These are phyloP conservation scores for Sylvicola cinctus DNA, from an alignment of 2,888 invertebrate species.

Conservation along the genomic window DNA sequence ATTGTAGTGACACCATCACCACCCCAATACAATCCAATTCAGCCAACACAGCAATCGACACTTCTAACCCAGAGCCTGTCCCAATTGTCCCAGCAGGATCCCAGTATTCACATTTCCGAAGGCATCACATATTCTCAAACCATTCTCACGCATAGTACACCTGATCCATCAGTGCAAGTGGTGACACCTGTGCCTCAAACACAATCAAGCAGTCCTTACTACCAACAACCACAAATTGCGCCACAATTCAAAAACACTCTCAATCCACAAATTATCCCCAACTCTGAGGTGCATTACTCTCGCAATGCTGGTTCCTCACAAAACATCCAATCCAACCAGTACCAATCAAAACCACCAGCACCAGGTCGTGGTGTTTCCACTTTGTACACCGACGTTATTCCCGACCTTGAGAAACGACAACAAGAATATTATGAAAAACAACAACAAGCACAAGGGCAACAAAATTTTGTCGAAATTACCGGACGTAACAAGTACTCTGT, in stretches of 20 bases:
- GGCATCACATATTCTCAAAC: neutral
- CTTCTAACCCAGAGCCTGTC: neutral
- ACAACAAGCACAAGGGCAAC: slow-evolving; percentile 9
- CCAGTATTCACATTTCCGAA: no score
- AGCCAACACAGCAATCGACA: neutral
- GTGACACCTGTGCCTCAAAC: neutral
- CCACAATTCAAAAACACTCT: neutral
- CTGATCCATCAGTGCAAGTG: neutral
- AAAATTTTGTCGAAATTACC: slow-evolving; percentile 3
- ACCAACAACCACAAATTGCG: neutral
- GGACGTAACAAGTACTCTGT: slow-evolving; percentile 4
- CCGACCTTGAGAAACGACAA: slow-evolving; percentile 16
- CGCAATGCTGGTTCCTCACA: slow-evolving; percentile 19
- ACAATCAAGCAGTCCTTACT: neutral
- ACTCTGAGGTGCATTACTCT: slow-evolving; percentile 17
- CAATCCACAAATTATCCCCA: slow-evolving; percentile 12
- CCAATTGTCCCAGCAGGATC: neutral
- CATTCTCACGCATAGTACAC: neutral
- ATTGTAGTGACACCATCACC: neutral
- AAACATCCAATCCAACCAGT: neutral
- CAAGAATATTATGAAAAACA: slow-evolving; percentile 6
- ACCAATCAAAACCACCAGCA: neutral
- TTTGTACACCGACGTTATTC: slow-evolving; percentile 22
- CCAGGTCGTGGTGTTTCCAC: slow-evolving; percentile 20
- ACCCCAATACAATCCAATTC: neutral